Evolutionary conservation across 2,888 invertebrate genomes (phyloP), one percentile per base, ranked within the genome.

Genomic region (Ennomos erosarius): DNA sequence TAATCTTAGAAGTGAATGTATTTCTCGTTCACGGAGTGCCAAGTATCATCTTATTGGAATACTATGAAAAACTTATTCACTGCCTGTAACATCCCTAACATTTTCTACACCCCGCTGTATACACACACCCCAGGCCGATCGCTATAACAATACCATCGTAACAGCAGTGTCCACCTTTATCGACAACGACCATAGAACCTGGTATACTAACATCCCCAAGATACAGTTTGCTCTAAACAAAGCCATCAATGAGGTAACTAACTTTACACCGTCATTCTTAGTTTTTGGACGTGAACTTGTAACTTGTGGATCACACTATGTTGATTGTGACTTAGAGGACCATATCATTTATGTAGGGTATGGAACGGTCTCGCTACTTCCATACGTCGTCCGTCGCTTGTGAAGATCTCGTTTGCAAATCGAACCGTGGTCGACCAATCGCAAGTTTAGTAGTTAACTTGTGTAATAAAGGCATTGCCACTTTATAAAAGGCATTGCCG

Each of bases 21-120:
- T 73, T 77, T 35, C 33, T 76, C 0, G 52, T 74, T 0, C 75
- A 75, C 36, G 78, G 74, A 1, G 47, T 76, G 8, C 70, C 73
- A 0, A 61, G 65, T 10, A 72, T 70, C 0, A 52, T 76, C 0
- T 40, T 73, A 0, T 2, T 70, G 16, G 74, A 11, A 26, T 3
- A 40, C 40, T 0, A 4, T 59, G 0, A 40, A 59, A 6, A 12
- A 8, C 0, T 10, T 73, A 0, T 56, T 71, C n/a, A 39, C 46
- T 5, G 62, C 59, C 26, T 74, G 73, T 33, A 70, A 69, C 8
- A 42, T 76, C 0, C 71, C 73, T 10, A 65, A 70, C 9, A 12
- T 70, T 2, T 34, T 47, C 38, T 70, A 36, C 34, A 64, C 63
- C 0, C 69, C 71, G 1, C 59, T 59, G 16, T 54, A 54, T 13